Conservation (phyloP, 35 echinoderm and acorn worm species). For the Apostichopus californicus region DNA sequence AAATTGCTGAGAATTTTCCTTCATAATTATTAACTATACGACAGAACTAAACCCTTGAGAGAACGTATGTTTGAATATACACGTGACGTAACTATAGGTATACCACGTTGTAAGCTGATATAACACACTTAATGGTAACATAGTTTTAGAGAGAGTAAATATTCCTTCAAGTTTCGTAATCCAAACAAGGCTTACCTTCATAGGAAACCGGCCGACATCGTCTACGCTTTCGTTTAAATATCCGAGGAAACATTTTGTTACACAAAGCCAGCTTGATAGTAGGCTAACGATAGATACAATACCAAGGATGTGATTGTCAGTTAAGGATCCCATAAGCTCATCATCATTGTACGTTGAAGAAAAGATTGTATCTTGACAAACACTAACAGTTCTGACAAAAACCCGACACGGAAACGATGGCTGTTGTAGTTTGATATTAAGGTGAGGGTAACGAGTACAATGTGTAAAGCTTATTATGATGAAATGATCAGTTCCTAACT, state of each 20-base stretch:
- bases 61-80: too few species aligned
- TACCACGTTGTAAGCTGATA: too few species aligned
- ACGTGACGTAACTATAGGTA: too few species aligned
- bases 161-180: not conserved
- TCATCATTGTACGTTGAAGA: not conserved
- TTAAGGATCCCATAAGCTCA: too few species aligned
- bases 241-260: slow-evolving; percentile 35
- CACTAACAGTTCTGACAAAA: not conserved
- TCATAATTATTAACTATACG: too few species aligned
- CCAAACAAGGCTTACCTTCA: not conserved
- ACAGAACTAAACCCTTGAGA: too few species aligned
- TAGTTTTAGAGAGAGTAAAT: too few species aligned
- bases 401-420: not conserved
- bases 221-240: slow-evolving; percentile 23
- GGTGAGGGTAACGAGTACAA: not conserved
- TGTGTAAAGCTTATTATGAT: too few species aligned
- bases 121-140: too few species aligned
- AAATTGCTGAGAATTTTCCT: too few species aligned
- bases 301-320: too few species aligned
- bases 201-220: not conserved
- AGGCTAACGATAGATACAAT: not conserved
- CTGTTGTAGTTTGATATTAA: not conserved
- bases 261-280: slow-evolving; percentile 10
- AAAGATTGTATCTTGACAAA: not conserved
- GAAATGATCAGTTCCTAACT: too few species aligned